A percentile compares a stretch with the other conserved stretches of the same genome.
Conservation (phyloP, 2,113 vertebrate genomes). For the Tiliqua scincoides region DNA sequence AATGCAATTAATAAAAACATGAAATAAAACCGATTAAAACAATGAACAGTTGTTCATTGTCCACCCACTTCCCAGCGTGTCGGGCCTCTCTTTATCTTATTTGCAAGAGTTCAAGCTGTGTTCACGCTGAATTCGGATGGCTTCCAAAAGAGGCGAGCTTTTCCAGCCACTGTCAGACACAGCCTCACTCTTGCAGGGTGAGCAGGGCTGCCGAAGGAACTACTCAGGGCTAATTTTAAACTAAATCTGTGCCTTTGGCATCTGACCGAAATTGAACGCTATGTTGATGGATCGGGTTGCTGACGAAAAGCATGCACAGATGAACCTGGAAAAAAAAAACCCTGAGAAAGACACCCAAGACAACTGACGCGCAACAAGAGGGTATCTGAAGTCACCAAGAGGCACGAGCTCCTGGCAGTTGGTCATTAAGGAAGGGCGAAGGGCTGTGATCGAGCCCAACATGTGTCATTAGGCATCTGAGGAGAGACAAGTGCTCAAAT, state of each 20-base stretch:
- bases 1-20: too few species aligned
- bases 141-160: background rate
- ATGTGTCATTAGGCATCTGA: constrained; percentile 23
- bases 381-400: background rate
- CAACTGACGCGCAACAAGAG: constrained; percentile 36
- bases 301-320: accelerated
- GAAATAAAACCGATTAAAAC: too few species aligned
- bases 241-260: constrained; percentile 11
- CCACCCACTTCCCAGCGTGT: too few species aligned
- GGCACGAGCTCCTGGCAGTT: background rate
- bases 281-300: background rate
- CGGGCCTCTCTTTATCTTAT: too few species aligned
- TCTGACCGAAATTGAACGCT: background rate
- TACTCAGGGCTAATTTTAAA: constrained; percentile 50
- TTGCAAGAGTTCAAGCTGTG: background rate
- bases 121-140: background rate
- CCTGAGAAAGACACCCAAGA: background rate
- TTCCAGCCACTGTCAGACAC: background rate
- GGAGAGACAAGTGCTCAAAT: background rate
- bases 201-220: background rate
- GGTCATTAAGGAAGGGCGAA: background rate
- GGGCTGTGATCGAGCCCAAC: background rate
- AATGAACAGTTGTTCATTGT: too few species aligned
- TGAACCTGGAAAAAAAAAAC: background rate
- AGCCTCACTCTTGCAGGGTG: background rate